Percentiles rank a stretch among this genome's conserved stretches.
These are phyloP conservation scores for Aplochiton taeniatus DNA, from an alignment of 2,797 vertebrate species.

Conservation along the genomic window DNA sequence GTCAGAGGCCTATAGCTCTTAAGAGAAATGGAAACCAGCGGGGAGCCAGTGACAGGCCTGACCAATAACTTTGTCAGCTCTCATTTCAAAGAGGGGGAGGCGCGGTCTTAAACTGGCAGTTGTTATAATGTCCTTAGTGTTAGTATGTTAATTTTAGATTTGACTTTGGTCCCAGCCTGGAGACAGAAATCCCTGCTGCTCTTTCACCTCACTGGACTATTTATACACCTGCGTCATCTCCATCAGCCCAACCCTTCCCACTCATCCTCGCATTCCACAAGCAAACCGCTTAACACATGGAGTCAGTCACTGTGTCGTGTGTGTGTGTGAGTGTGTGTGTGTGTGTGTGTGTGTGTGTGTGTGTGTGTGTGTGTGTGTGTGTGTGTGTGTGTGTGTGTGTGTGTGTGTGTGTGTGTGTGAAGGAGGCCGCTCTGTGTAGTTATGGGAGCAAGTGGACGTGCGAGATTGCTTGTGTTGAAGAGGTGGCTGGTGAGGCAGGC, in stretches of 20 bases:
- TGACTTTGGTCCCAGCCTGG: constrained; percentile 61
- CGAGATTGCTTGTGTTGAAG: not conserved
- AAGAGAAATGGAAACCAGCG: not conserved
- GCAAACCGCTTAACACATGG: constrained; percentile 47
- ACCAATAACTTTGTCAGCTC: constrained; percentile 13
- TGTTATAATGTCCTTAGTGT: constrained; percentile 55
- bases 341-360: constrained; percentile 12
- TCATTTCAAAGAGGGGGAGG: constrained; percentile 24
- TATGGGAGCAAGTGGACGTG: not conserved
- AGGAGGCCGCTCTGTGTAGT: not conserved
- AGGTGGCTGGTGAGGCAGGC: constrained; percentile 4
- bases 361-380: constrained; percentile 1
- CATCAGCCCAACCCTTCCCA: constrained; percentile 21
- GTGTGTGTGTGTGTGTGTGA: constrained; percentile 2
- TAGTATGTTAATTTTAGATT: constrained; percentile 64
- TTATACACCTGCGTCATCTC: constrained; percentile 67
- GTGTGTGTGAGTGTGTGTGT: constrained; percentile 1
- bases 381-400: constrained; percentile 13
- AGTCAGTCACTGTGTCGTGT: constrained; percentile 25
- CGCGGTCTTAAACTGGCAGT: constrained; percentile 17
- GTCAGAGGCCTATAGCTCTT: not conserved
- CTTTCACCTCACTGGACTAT: constrained; percentile 57
- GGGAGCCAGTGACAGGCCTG: not conserved
- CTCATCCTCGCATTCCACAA: constrained; percentile 52
- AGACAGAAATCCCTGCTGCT: constrained; percentile 52